These are phyloP conservation scores for Bombyx mandarina DNA, from an alignment of 1,140 invertebrate species.

Conservation along the genomic window DNA sequence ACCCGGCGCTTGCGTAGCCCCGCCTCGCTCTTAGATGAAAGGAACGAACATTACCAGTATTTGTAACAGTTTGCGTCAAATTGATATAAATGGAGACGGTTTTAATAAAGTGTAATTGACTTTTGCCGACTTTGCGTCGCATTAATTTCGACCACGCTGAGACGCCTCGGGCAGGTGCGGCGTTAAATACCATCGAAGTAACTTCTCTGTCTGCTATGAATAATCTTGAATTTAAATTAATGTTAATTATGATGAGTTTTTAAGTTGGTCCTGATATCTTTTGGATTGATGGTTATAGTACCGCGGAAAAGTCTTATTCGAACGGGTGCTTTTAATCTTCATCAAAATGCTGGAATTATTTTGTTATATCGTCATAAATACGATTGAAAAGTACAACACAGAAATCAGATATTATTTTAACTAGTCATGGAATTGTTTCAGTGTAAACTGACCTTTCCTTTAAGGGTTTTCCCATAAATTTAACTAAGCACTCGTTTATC, in stretches of 20 bases:
- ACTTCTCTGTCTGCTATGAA: slow-evolving; percentile 58
- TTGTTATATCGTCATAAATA: too few species aligned
- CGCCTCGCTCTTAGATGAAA: slow-evolving; percentile 62
- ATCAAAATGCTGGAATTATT: too few species aligned
- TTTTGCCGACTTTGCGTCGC: slow-evolving; percentile 68
- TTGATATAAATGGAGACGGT: slow-evolving; percentile 71
- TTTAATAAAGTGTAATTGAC: slow-evolving; percentile 72
- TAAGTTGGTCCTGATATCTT: slow-evolving; percentile 40
- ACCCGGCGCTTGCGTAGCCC: slow-evolving; percentile 60
- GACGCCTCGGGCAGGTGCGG: slow-evolving; percentile 65
- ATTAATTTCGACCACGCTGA: slow-evolving; percentile 68
- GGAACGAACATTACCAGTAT: slow-evolving; percentile 69
- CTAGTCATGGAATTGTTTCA: too few species aligned
- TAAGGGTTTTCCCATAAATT: too few species aligned
- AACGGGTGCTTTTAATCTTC: too few species aligned
- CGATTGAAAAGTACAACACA: too few species aligned
- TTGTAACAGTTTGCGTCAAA: slow-evolving; percentile 71
- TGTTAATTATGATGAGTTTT: slow-evolving; percentile 65
- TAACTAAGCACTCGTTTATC: too few species aligned
- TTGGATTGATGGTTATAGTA: slow-evolving; percentile 33
- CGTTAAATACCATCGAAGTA: slow-evolving; percentile 58
- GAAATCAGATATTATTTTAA: too few species aligned
- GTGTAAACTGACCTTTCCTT: too few species aligned
- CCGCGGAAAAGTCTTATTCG: background rate
- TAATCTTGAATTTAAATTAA: slow-evolving; percentile 66